Percentiles rank a stretch among this genome's conserved stretches.
These are phyloP conservation scores for Dendrolimus punctatus DNA, from an alignment of 1,140 invertebrate species.

Conservation along the genomic window DNA sequence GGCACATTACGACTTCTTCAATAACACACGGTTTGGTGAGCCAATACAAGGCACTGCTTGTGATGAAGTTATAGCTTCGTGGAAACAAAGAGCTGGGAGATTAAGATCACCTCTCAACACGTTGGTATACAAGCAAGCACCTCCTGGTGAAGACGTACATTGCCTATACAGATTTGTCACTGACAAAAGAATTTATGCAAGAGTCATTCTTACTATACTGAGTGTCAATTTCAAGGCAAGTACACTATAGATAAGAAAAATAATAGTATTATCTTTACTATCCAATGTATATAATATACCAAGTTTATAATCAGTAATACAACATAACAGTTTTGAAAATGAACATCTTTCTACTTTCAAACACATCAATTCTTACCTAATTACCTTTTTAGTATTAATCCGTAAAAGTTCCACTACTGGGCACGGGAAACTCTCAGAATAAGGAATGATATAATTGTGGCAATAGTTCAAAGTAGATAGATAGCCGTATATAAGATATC, in stretches of 20 bases:
- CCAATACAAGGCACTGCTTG: slow-evolving; percentile 84
- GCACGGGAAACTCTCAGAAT: too few relatives aligned
- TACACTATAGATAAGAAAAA: slow-evolving; percentile 3
- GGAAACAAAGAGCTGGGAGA: slow-evolving; percentile 79
- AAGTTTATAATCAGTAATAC: too few relatives aligned
- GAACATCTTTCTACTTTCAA: too few relatives aligned
- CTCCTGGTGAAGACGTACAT: slow-evolving; percentile 78
- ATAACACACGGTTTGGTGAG: slow-evolving; percentile 88
- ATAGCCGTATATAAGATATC: too few relatives aligned
- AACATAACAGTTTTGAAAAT: too few relatives aligned
- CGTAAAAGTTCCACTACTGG: too few relatives aligned
- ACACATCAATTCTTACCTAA: too few relatives aligned
- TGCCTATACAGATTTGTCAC: slow-evolving; percentile 89
- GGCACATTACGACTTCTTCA: slow-evolving; percentile 95
- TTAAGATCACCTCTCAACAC: slow-evolving; percentile 88
- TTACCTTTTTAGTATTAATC: too few relatives aligned
- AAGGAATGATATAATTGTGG: too few relatives aligned
- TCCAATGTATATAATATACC: too few relatives aligned
- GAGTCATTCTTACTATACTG: slow-evolving; percentile 83
- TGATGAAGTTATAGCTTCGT: slow-evolving; percentile 88
- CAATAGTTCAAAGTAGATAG: too few relatives aligned
- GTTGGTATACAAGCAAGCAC: slow-evolving; percentile 84
- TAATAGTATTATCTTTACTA: too few relatives aligned
- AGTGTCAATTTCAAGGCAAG: slow-evolving; percentile 78
- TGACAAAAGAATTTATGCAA: slow-evolving; percentile 83